Conservation (phyloP, 2,888 invertebrate species). For the Sesamia inferens region DNA sequence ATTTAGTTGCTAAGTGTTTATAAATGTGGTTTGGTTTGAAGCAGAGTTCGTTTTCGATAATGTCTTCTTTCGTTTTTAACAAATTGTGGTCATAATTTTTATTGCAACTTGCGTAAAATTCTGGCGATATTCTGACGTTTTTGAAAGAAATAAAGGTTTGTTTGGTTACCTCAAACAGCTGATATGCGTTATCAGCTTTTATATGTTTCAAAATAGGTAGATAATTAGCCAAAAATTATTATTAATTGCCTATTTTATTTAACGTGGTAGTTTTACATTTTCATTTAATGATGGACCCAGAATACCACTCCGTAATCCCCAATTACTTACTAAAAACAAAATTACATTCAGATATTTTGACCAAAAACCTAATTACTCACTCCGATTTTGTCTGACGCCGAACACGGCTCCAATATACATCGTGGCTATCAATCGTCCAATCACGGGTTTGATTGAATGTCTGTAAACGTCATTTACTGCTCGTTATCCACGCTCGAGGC, state of each 20-base stretch:
- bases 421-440: conserved; percentile 74
- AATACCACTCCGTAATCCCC: background rate
- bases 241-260: background rate
- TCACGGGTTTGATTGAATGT: conserved; percentile 83
- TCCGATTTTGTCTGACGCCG: conserved; percentile 65
- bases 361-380: conserved; percentile 67
- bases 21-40: conserved; percentile 21
- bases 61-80: conserved; percentile 39
- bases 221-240: background rate
- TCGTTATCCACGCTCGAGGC: conserved; percentile 83
- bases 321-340: conserved; percentile 45
- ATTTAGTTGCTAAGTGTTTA: conserved; percentile 30
- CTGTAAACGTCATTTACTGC: conserved; percentile 80
- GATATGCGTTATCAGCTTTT: background rate
- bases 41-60: conserved; percentile 34
- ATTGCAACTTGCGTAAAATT: background rate
- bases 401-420: conserved; percentile 68
- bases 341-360: conserved; percentile 44
- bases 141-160: conserved; percentile 4
- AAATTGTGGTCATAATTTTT: conserved; percentile 36
- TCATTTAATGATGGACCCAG: conserved; percentile 9
- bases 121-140: background rate
- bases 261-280: background rate
- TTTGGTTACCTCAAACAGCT: conserved; percentile 17
- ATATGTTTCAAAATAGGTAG: background rate